Base-by-base conservation (phyloP, 2,113 vertebrate genomes). In the Argyrosomus japonicus region DNA sequence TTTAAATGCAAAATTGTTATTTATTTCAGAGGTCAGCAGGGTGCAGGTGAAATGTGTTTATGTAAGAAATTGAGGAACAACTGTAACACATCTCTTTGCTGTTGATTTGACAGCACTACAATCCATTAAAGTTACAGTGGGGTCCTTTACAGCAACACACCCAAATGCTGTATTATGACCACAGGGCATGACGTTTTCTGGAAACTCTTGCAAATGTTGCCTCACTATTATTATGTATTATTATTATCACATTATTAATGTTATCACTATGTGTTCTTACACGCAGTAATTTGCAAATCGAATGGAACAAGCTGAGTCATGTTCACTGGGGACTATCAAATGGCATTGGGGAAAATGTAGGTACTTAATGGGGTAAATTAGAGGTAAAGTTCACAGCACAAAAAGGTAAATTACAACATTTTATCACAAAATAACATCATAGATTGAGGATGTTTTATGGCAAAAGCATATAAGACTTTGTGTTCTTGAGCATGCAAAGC, bases 191-290 rank as follows among this genome's bases (percentile, higher is more conserved):
- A 68, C 56, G 62, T 64, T 85, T 80, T 65, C 40, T 79, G 40
- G 36, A 54, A 58, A 29, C 32, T 68, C 21, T 32, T 63, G n/a
- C 50, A 68, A 53, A 47, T 45, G 45, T 65, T 77, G 21, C 60
- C 40, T 36, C 2, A 53, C 19, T 78, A 43, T 68, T 21, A 48
- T 57, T 12, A 47, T 8, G 8, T 57, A 36, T 70, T 68, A 23
- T n/a, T n/a, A 40, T 50, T 64, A 40, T 56, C 25, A 58, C 2
- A 23, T 58, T 48, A 15, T 25, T 47, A 25, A 43, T 64, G 47
- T 73, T 79, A 21, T 72, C 15, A 9, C 61, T 81, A 27, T 60
- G 62, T 53, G n/a, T 56, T 65, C 27, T 70, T 54, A 40, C 27
- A 47, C 15, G 64, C 18, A 45, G 15, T 57, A 8, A 79, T 57